Conservation (phyloP, 2,888 invertebrate genomes). For the Amiota mariae region DNA sequence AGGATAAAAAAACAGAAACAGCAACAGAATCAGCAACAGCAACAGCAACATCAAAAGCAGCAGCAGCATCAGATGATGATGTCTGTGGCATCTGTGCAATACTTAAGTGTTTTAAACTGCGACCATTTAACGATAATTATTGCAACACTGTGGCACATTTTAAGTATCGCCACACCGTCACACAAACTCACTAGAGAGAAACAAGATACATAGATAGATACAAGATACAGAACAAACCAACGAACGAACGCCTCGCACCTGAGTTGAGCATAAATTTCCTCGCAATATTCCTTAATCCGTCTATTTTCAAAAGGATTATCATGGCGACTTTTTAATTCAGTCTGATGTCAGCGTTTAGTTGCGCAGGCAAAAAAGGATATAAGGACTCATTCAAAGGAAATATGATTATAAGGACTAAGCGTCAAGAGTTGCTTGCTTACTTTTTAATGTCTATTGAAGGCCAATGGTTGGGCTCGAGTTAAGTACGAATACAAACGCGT, state of each 20-base stretch:
- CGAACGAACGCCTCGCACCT: conserved; percentile 27
- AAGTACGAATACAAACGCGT: too few species aligned
- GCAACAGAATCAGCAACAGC: conserved; percentile 6
- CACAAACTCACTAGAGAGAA: conserved; percentile 12
- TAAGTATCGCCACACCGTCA: conserved; percentile 50
- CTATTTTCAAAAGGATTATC: conserved; percentile 66
- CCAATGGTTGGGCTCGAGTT: background rate
- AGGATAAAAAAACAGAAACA: conserved; percentile 9
- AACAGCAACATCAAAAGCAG: background rate
- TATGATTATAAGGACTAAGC: too few species aligned
- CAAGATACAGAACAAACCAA: conserved; percentile 8
- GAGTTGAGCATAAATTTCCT: conserved; percentile 57
- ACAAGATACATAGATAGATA: conserved; percentile 25
- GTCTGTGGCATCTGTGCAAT: conserved; percentile 29
- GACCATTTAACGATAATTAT: conserved; percentile 65
- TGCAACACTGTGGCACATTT: conserved; percentile 66
- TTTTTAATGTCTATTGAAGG: conserved; percentile 23
- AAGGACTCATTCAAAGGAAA: too few species aligned
- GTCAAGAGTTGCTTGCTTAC: too few species aligned
- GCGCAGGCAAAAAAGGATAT: background rate
- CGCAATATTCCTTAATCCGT: conserved; percentile 63
- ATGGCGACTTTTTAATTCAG: conserved; percentile 65
- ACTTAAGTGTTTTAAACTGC: conserved; percentile 63
- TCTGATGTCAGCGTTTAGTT: conserved; percentile 27
- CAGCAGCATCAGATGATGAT: background rate